Base-by-base conservation (phyloP, 2,113 vertebrate species). In the Myotis davidii region DNA sequence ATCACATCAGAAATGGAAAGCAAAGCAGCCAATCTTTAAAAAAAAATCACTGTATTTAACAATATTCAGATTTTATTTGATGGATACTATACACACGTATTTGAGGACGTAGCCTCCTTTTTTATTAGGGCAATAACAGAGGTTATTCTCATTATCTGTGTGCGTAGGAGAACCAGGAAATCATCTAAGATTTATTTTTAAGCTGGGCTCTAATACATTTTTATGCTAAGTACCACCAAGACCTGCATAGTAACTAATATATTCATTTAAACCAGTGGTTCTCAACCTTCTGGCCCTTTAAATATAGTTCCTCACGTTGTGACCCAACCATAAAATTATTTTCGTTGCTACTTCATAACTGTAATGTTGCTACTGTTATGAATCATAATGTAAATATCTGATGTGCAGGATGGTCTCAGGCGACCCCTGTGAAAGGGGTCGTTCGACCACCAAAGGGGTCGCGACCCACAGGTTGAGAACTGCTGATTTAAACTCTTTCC, bases 181-280 rank as follows among this genome's bases (percentile, higher is more conserved):
- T 52, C 52, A 91, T 34, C 23, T 2, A 50, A 92, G 42, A 72
- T 14, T 94, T 85, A 67, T 56, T 94, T 88, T 88, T 89, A 95
- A 91, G 48, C 12, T 42, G 82, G 29, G 20, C 65, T 87, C 20
- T 77, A 95, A 81, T 52, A 84, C 20, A 76, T 29, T n/a, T 83
- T 88, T 64, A 88, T 59, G 5, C 20, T 65, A 84, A 50, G 18
- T 59, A 39, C 42, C 37, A 65, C 76, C 18, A 85, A 61, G 9
- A 8, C 4, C 65, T 56, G 21, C 70, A 90, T 6, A 82, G 48
- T 73, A 77, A 52, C 29, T 79, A 67, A 20, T 7, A 73, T 16
- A 9, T 77, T 82, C 48, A 84, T 65, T 94, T 90, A 85, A 93
- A 90, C 18, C 42, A 42, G 42, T 42, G 42, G 42, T 42, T 42